Percentiles rank a stretch among this genome's conserved stretches.
phyloP scores from a whole-genome alignment of 2,888 invertebrate genomes.

The Campoplex capitator region DNA sequence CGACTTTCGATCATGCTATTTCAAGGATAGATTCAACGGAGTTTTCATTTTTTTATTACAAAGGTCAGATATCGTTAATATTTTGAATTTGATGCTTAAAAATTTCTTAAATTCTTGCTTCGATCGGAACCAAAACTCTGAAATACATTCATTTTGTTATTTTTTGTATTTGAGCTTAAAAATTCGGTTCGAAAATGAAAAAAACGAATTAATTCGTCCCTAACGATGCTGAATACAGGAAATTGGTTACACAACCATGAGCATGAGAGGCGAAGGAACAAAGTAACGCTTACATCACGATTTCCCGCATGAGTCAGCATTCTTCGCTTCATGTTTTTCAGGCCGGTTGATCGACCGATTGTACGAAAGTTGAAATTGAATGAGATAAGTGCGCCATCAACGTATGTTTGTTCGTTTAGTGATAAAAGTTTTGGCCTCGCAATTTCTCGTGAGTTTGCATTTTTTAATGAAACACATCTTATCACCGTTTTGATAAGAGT shows the following conservation, averaged over 20 bases:
- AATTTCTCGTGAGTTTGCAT: background rate
- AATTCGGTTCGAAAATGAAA: too few relatives aligned
- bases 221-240: background rate
- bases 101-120: too few relatives aligned
- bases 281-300: background rate
- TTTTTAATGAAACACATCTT: background rate
- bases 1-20: background rate
- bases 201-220: too few relatives aligned
- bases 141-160: too few relatives aligned
- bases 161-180: too few relatives aligned
- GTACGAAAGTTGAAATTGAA: background rate
- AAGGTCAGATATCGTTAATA: background rate
- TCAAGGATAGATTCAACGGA: background rate
- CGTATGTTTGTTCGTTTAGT: background rate
- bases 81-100: background rate
- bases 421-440: background rate
- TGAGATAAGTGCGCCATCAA: background rate
- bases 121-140: too few relatives aligned
- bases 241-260: constrained; percentile 1
- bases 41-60: background rate
- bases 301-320: constrained; percentile 6
- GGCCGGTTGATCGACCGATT: constrained; percentile 24
- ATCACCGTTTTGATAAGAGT: background rate
- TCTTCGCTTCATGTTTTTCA: background rate
- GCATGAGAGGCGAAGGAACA: background rate